Evolutionary conservation across 2,113 vertebrate species (phyloP).

Genomic region (Lichenostomus cassidix): DNA sequence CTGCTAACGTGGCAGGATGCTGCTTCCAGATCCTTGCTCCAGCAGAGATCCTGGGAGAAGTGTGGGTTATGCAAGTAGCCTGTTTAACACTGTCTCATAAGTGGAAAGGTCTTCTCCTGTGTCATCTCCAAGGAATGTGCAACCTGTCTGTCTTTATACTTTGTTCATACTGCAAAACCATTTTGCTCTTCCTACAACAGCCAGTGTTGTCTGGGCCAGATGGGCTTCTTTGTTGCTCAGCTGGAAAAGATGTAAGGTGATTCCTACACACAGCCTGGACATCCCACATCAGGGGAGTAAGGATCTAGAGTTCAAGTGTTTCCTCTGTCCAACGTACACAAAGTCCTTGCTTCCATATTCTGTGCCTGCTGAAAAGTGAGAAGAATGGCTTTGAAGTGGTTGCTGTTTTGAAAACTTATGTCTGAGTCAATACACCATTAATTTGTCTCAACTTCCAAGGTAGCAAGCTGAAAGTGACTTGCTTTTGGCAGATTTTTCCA

Average conservation of each 20-base stretch:
- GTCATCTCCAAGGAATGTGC: background rate
- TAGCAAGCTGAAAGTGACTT: background rate
- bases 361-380: background rate
- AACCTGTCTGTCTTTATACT: background rate
- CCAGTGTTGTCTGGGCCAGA: background rate
- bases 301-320: background rate
- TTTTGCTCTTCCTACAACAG: background rate
- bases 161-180: background rate
- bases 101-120: background rate
- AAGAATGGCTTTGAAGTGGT: background rate
- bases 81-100: background rate
- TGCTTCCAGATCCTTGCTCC: conserved; percentile 12
- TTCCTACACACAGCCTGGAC: background rate
- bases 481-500: background rate
- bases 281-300: background rate
- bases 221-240: background rate
- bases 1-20: conserved; percentile 16
- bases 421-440: background rate
- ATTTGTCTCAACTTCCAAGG: background rate
- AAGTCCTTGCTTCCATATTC: background rate
- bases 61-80: background rate
- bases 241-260: background rate
- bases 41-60: background rate
- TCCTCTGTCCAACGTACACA: background rate
- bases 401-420: background rate